These are phyloP conservation scores for Caenorhabditis uteleia DNA, from an alignment of 2,888 invertebrate species.

Conservation along the genomic window DNA sequence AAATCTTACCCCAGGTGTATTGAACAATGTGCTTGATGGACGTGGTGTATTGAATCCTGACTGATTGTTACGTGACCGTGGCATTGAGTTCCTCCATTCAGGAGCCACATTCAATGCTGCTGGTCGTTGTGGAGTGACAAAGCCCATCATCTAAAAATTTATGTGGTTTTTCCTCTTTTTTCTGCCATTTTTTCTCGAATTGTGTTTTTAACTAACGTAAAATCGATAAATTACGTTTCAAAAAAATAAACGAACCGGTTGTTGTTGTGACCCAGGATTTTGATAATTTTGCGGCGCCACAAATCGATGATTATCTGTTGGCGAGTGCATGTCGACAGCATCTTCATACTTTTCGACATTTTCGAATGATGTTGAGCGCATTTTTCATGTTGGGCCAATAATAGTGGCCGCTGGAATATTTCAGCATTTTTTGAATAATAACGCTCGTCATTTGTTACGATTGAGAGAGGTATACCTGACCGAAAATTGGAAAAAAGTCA, in stretches of 20 bases:
- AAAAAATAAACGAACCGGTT: too few species aligned
- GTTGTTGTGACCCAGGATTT: too few species aligned
- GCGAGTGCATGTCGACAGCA: constrained; percentile 55
- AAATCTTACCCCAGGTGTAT: constrained; percentile 1
- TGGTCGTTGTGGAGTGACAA: constrained; percentile 23
- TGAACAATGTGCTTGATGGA: constrained; percentile 4
- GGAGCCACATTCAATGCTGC: constrained; percentile 9
- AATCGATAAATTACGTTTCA: too few species aligned
- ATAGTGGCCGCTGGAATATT: background rate
- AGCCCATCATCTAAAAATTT: constrained; percentile 9
- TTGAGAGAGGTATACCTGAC: background rate
- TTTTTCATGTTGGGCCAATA: constrained; percentile 15
- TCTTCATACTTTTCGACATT: constrained; percentile 57
- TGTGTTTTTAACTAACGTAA: too few species aligned
- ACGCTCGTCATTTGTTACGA: background rate
- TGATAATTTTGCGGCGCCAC: too few species aligned
- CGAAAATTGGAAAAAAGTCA: constrained; percentile 10
- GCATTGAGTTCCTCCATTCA: too few species aligned
- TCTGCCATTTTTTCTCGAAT: too few species aligned
- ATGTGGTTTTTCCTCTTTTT: too few species aligned
- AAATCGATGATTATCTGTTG: too few species aligned
- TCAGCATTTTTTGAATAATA: background rate
- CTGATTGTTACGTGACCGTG: constrained; percentile 1
- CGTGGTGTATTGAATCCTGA: constrained; percentile 4
- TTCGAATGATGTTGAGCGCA: constrained; percentile 8